These are phyloP conservation scores for Pyrocephalus nanus DNA, from an alignment of 2,797 vertebrate species.

Conservation along the genomic window DNA sequence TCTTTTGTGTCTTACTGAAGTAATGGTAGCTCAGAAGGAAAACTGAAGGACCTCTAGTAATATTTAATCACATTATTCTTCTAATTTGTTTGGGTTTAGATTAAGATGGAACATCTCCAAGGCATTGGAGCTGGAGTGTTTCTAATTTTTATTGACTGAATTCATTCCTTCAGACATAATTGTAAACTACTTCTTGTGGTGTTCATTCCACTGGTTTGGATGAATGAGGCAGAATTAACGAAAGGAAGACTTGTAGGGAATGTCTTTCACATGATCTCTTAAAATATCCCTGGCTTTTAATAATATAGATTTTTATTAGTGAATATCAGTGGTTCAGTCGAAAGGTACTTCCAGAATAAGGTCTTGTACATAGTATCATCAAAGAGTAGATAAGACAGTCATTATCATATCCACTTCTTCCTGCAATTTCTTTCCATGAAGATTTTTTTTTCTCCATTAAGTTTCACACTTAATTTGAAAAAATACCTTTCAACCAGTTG, in stretches of 20 bases:
- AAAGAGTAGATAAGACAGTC: neutral
- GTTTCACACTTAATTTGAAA: neutral
- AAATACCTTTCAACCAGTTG: neutral
- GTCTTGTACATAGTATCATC: neutral
- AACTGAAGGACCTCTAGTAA: neutral
- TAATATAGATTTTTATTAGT: neutral
- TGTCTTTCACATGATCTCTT: neutral
- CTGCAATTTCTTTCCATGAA: neutral
- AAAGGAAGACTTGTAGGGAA: neutral
- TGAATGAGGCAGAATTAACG: neutral
- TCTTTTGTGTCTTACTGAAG: neutral
- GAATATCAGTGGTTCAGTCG: neutral
- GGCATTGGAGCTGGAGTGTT: neutral
- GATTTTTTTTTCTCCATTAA: neutral
- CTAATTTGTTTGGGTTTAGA: neutral
- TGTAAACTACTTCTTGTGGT: neutral
- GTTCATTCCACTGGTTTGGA: neutral
- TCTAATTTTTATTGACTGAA: neutral
- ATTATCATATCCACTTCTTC: neutral
- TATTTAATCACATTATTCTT: neutral
- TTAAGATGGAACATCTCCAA: neutral
- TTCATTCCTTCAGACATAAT: neutral
- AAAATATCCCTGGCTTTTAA: neutral
- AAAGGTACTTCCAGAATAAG: neutral
- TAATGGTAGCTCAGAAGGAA: neutral